phyloP scores from a whole-genome alignment of 1,140 invertebrate species.

The Micrasema minimum region DNA sequence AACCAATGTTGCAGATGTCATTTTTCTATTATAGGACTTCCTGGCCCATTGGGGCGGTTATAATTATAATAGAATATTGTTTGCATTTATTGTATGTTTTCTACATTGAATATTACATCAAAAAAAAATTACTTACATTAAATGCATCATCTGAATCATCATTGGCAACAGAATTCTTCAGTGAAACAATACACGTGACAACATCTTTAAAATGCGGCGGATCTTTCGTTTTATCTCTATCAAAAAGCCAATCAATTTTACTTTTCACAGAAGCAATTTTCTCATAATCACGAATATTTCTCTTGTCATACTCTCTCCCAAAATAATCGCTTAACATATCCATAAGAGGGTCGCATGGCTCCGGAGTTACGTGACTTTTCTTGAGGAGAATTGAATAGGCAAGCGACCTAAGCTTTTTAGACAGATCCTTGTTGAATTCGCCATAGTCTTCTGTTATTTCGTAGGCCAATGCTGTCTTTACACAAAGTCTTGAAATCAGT shows the following conservation, averaged over 20 bases:
- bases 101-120: too few relatives aligned
- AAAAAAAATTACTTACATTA: constrained; percentile 37
- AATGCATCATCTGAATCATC: constrained; percentile 44
- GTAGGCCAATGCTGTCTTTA: constrained; percentile 35
- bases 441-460: constrained; percentile 38
- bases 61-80: too few relatives aligned
- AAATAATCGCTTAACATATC: constrained; percentile 48
- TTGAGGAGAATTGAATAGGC: constrained; percentile 47
- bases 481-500: constrained; percentile 45
- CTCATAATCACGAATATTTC: constrained; percentile 45
- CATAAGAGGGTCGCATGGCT: constrained; percentile 43
- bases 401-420: constrained; percentile 40
- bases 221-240: constrained; percentile 34
- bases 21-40: too few relatives aligned
- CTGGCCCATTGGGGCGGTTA: too few relatives aligned
- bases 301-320: constrained; percentile 36
- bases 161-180: constrained; percentile 39
- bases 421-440: constrained; percentile 31
- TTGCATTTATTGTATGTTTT: too few relatives aligned
- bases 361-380: constrained; percentile 35
- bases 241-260: constrained; percentile 48
- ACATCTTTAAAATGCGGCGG: constrained; percentile 43
- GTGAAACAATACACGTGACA: constrained; percentile 38
- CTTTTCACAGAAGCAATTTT: constrained; percentile 42
- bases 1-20: too few relatives aligned